Percentiles rank a stretch among this genome's conserved stretches.
These are phyloP conservation scores for Lucifuga dentata DNA, from an alignment of 2,113 vertebrate species.

Conservation along the genomic window DNA sequence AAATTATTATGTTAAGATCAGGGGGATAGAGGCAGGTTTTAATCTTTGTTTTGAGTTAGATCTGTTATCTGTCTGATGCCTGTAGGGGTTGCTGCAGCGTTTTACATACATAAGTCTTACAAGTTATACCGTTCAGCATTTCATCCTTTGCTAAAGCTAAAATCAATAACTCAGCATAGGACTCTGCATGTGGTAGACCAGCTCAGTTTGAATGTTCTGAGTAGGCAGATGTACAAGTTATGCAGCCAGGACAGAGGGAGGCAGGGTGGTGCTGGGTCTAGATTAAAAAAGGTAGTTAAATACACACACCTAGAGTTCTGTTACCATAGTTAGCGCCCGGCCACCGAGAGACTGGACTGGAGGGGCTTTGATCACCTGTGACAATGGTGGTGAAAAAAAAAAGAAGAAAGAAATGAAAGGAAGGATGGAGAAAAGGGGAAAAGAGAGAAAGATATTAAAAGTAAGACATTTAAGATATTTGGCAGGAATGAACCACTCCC, in stretches of 20 bases:
- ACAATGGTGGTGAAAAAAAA: constrained; percentile 58
- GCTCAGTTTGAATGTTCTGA: constrained; percentile 40
- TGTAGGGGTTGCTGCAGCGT: background rate
- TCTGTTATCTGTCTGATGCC: background rate
- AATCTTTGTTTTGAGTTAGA: background rate
- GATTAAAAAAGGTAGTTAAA: constrained; percentile 66
- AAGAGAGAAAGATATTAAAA: constrained; percentile 74
- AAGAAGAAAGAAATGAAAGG: constrained; percentile 26
- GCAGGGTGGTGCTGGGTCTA: constrained; percentile 34
- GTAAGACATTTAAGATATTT: constrained; percentile 65
- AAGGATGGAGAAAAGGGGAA: constrained; percentile 45
- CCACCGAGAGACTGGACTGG: constrained; percentile 84
- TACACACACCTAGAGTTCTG: constrained; percentile 81
- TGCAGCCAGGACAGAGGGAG: constrained; percentile 59
- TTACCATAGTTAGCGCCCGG: constrained; percentile 85
- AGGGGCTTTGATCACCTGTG: constrained; percentile 86
- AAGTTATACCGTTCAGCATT: background rate
- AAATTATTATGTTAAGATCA: too few relatives aligned
- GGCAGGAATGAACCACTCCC: constrained; percentile 61
- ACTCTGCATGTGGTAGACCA: constrained; percentile 59
- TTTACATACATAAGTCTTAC: constrained; percentile 29
- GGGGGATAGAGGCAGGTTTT: background rate
- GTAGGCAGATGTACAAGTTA: constrained; percentile 45
- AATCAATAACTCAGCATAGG: constrained; percentile 53
- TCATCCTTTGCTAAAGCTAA: constrained; percentile 7